Percentiles rank a stretch among this genome's conserved stretches.
Conservation (phyloP, 2,113 vertebrate species). For the Podarcis raffonei region DNA sequence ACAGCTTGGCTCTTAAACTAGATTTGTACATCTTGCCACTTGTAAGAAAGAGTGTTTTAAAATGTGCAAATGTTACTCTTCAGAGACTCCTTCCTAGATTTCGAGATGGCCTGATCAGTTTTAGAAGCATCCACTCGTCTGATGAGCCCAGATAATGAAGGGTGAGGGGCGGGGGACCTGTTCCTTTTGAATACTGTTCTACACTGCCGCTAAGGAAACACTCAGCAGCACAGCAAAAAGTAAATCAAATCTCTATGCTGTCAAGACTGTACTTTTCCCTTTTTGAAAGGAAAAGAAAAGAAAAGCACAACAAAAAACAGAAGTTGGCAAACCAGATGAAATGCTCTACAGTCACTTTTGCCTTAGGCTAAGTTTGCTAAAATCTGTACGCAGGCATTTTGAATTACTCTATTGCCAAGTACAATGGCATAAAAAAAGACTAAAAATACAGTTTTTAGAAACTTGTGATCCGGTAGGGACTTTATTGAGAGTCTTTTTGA, state of each 20-base stretch:
- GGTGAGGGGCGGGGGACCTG: not conserved
- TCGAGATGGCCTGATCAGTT: constrained; percentile 25
- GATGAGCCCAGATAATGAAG: constrained; percentile 41
- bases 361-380: constrained; percentile 37
- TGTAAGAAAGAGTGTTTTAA: constrained; percentile 16
- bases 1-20: not conserved
- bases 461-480: not conserved
- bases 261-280: not conserved
- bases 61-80: constrained; percentile 1
- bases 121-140: constrained; percentile 28
- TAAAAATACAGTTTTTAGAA: not conserved
- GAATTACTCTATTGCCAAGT: constrained; percentile 25
- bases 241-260: constrained; percentile 14
- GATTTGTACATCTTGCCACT: not conserved
- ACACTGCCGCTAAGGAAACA: constrained; percentile 40
- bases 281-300: not conserved
- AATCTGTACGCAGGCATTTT: constrained; percentile 30
- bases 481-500: constrained; percentile 9
- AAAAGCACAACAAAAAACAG: constrained; percentile 1
- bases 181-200: constrained; percentile 29
- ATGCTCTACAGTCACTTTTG: constrained; percentile 39
- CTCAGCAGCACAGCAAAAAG: constrained; percentile 39
- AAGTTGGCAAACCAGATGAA: constrained; percentile 39
- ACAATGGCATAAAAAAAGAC: not conserved
- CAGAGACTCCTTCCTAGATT: not conserved